These are phyloP conservation scores for Periophthalmus modestus DNA, from an alignment of 2,113 vertebrate genomes.

Conservation along the genomic window DNA sequence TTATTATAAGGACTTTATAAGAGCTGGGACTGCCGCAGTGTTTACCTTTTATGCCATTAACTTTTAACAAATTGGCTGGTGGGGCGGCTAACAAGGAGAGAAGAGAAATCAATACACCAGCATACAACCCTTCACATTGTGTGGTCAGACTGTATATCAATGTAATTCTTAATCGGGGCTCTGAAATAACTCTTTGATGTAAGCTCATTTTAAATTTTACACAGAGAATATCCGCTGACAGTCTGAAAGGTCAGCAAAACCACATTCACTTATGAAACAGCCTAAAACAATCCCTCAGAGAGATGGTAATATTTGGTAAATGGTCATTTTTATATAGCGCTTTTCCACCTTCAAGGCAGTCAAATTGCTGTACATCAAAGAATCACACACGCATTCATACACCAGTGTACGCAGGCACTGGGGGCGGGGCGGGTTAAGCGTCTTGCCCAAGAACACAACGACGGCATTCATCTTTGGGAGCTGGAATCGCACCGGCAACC, in stretches of 20 bases:
- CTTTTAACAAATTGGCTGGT: slow-evolving; percentile 41
- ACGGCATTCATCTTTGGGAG: too few species aligned
- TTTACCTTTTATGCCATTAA: slow-evolving; percentile 45
- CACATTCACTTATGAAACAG: slow-evolving; percentile 11
- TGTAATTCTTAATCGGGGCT: slow-evolving; percentile 18
- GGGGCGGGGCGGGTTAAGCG: too few species aligned
- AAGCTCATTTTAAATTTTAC: slow-evolving; percentile 7
- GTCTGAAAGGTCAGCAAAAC: slow-evolving; percentile 14
- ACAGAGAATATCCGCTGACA: slow-evolving; percentile 2
- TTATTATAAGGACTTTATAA: slow-evolving; percentile 32
- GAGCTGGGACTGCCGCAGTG: slow-evolving; percentile 14
- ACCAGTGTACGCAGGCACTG: too few species aligned
- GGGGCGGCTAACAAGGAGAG: slow-evolving; percentile 32
- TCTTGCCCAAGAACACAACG: too few species aligned
- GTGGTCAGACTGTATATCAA: slow-evolving; percentile 14
- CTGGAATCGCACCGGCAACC: too few species aligned
- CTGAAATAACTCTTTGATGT: slow-evolving; percentile 7
- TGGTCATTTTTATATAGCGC: too few species aligned
- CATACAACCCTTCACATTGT: slow-evolving; percentile 17
- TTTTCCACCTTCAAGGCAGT: too few species aligned
- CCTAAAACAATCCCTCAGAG: neutral
- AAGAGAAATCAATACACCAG: slow-evolving; percentile 47
- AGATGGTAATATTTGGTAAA: neutral
- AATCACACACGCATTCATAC: too few species aligned
- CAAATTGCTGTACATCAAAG: too few species aligned